Conservation (phyloP, 1,140 invertebrate genomes). For the Diorhabda carinulata region DNA sequence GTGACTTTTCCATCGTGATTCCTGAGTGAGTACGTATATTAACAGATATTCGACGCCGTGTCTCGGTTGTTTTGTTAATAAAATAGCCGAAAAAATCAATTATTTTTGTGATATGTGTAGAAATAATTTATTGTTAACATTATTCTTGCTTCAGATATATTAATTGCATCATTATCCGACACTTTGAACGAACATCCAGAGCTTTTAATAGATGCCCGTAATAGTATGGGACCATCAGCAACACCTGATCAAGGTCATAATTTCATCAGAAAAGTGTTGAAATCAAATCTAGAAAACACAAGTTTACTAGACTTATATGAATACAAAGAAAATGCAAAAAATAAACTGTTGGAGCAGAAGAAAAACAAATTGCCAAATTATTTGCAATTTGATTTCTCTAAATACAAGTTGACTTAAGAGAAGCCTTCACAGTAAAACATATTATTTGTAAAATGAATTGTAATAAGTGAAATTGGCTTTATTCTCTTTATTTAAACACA, state of each 20-base stretch:
- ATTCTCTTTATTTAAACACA: no score
- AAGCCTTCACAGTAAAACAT: not conserved
- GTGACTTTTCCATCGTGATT: no score
- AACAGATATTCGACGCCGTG: no score
- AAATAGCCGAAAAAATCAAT: not conserved
- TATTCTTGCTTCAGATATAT: slow-evolving; percentile 55
- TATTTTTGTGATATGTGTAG: not conserved
- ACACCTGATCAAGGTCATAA: slow-evolving; percentile 20
- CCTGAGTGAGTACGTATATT: no score
- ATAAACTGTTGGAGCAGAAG: slow-evolving; percentile 13
- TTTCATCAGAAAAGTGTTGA: slow-evolving; percentile 29
- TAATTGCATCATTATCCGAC: slow-evolving; percentile 67
- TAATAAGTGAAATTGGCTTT: no score
- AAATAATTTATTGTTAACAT: slow-evolving; percentile 16
- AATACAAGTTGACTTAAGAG: slow-evolving; percentile 5
- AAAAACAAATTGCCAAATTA: slow-evolving; percentile 21
- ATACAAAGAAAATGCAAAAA: slow-evolving; percentile 23
- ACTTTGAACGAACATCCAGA: slow-evolving; percentile 66
- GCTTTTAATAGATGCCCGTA: slow-evolving; percentile 52
- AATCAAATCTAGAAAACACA: slow-evolving; percentile 28
- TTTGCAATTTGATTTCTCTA: slow-evolving; percentile 14
- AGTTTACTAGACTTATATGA: slow-evolving; percentile 7
- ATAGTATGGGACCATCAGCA: slow-evolving; percentile 29
- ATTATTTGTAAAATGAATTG: not conserved
- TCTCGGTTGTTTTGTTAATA: no score